Evolutionary conservation across 2,797 vertebrate genomes (phyloP).

Genomic region (Tiaroga cobitis): DNA sequence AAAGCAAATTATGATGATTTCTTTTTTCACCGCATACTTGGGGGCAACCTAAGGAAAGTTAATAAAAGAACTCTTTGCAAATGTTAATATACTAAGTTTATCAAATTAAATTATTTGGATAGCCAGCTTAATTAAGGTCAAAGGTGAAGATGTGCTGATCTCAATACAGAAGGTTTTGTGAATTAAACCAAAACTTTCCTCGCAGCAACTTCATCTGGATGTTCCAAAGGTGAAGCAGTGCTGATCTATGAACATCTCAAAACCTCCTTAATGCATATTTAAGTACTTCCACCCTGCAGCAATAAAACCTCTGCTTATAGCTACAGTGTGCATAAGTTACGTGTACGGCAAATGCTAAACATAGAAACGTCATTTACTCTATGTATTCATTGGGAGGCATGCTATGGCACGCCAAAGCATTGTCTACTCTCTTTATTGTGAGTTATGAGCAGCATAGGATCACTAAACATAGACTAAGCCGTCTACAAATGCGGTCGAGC

Average conservation of each 20-base stretch:
- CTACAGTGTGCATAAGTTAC: not conserved
- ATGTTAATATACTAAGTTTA: constrained; percentile 29
- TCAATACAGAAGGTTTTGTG: not conserved
- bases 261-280: constrained; percentile 14
- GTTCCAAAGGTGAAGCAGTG: constrained; percentile 16
- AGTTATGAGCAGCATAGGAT: constrained; percentile 18
- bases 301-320: constrained; percentile 14
- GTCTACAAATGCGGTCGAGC: not conserved
- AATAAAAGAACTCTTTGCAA: constrained; percentile 26
- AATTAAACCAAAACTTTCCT: constrained; percentile 23
- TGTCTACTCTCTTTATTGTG: not conserved
- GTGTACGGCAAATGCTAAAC: not conserved
- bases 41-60: constrained; percentile 29
- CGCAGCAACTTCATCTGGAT: not conserved
- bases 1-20: constrained; percentile 49
- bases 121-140: constrained; percentile 23
- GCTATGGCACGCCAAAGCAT: constrained; percentile 1
- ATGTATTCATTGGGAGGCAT: constrained; percentile 11
- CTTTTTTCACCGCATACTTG: constrained; percentile 29
- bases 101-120: constrained; percentile 35
- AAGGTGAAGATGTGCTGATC: constrained; percentile 27
- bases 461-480: constrained; percentile 13
- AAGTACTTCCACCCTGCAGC: constrained; percentile 1
- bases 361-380: not conserved
- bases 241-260: constrained; percentile 26